These are phyloP conservation scores for cat (Felis catus) DNA, from an alignment of 2,113 vertebrate species.

Conservation along the genomic window DNA sequence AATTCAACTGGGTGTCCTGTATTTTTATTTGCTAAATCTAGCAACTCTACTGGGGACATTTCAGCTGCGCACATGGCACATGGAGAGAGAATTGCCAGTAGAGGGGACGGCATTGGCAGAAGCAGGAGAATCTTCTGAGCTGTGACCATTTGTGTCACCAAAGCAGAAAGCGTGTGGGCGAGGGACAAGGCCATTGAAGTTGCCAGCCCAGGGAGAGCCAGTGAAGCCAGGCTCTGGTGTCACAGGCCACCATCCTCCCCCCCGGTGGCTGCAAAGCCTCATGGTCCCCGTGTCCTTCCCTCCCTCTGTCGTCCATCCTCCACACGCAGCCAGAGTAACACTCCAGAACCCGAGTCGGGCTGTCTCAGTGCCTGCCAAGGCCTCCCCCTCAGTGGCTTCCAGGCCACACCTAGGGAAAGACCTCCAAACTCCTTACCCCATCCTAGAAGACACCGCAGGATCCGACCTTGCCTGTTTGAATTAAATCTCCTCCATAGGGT, in stretches of 20 bases:
- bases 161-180: no score
- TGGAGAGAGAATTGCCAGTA: not conserved
- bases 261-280: not conserved
- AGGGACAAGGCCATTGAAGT: not conserved
- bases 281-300: accelerated
- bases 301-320: not conserved
- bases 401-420: not conserved
- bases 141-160: not conserved
- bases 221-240: not conserved
- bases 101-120: not conserved
- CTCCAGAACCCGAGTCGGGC: not conserved
- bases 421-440: not conserved
- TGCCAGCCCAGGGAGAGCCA: not conserved
- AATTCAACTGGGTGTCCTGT: not conserved
- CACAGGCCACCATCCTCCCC: not conserved
- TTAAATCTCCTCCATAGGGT: not conserved
- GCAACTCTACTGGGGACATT: not conserved
- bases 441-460: not conserved
- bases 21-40: not conserved
- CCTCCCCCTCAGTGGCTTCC: not conserved
- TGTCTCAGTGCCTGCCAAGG: not conserved
- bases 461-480: not conserved
- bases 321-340: not conserved
- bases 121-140: not conserved
- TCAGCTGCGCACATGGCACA: not conserved